phyloP scores from a whole-genome alignment of 2,888 invertebrate species.

The Drosophila buzzatii region DNA sequence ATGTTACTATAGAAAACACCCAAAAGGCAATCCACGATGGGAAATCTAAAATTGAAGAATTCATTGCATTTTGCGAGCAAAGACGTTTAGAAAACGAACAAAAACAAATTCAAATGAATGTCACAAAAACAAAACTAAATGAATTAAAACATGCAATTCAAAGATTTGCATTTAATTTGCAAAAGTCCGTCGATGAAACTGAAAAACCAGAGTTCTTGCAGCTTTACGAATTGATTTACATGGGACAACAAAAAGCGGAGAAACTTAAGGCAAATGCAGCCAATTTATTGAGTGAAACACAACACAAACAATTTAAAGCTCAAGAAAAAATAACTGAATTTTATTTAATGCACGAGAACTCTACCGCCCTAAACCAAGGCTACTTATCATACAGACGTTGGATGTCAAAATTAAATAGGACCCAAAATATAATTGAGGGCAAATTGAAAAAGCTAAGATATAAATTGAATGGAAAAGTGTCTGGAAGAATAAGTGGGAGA shows the following conservation, averaged over 20 bases:
- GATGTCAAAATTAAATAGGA: neutral
- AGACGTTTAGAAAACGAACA: neutral
- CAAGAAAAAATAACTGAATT: neutral
- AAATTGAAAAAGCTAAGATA: neutral
- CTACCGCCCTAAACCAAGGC: no score
- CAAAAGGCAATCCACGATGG: neutral
- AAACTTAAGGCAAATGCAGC: neutral
- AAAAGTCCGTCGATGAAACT: no score
- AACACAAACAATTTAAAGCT: neutral
- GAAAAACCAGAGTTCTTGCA: neutral
- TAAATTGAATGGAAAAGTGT: neutral
- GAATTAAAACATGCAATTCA: neutral
- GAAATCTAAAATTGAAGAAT: neutral
- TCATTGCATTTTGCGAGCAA: slow-evolving; percentile 5
- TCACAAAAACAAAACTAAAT: neutral
- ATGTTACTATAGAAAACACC: neutral
- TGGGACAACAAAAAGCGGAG: neutral
- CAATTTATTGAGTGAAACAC: neutral
- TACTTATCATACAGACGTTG: neutral
- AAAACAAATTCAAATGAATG: neutral
- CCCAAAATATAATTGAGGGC: neutral
- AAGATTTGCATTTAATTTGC: neutral
- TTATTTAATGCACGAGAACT: neutral
- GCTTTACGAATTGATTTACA: neutral
- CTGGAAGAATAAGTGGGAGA: neutral